phyloP scores from a whole-genome alignment of 2,888 invertebrate species.

The Apotomis betuletana region DNA sequence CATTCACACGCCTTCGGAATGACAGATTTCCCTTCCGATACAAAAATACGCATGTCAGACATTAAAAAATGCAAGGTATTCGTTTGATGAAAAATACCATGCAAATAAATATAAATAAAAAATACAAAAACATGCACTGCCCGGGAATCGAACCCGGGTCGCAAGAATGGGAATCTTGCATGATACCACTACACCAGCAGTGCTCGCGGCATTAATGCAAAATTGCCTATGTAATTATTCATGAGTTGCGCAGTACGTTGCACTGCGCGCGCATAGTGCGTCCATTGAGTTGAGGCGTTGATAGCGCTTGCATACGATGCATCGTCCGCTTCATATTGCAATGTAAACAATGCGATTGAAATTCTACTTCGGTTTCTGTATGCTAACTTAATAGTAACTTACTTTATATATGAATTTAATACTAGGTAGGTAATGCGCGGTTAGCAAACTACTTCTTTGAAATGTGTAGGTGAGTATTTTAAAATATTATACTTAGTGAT shows the following conservation, averaged over 20 bases:
- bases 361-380: neutral
- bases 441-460: too few species aligned
- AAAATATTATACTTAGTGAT: too few species aligned
- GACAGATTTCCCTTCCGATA: slow-evolving; percentile 36
- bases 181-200: slow-evolving; percentile 99
- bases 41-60: slow-evolving; percentile 36
- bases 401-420: neutral
- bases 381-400: slow-evolving; percentile 1
- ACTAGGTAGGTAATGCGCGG: too few species aligned
- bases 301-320: slow-evolving; percentile 21
- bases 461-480: too few species aligned
- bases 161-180: slow-evolving; percentile 99
- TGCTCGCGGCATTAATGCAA: slow-evolving; percentile 74
- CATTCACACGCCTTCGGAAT: slow-evolving; percentile 41
- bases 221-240: slow-evolving; percentile 29
- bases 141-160: slow-evolving; percentile 98
- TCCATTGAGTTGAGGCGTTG: slow-evolving; percentile 29
- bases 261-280: slow-evolving; percentile 32
- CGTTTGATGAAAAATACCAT: slow-evolving; percentile 18
- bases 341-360: slow-evolving; percentile 10
- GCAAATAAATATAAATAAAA: neutral
- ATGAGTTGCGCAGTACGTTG: slow-evolving; percentile 32
- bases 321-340: slow-evolving; percentile 27
- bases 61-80: slow-evolving; percentile 26
- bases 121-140: slow-evolving; percentile 85